Evolutionary conservation across 2,888 invertebrate genomes (phyloP).

Genomic region (Zele albiditarsus): DNA sequence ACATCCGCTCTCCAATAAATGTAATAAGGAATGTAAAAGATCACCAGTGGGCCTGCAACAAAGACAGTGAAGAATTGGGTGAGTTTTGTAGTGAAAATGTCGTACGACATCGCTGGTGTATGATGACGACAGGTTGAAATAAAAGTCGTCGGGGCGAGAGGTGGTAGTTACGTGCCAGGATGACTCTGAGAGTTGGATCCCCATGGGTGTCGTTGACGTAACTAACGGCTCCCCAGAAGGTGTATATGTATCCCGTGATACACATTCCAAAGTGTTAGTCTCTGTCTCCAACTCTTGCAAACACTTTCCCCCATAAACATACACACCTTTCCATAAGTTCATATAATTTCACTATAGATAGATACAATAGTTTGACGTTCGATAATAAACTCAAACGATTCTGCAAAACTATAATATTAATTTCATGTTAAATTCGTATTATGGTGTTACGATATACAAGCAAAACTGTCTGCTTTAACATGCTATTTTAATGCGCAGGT

Average conservation of each 20-base stretch:
- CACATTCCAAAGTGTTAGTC: conserved; percentile 38
- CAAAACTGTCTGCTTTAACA: not conserved
- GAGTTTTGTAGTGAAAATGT: conserved; percentile 16
- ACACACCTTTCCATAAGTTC: not conserved
- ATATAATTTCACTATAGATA: no score
- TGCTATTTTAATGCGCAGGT: conserved; percentile 32
- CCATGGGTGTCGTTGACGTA: conserved; percentile 63
- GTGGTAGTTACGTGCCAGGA: conserved; percentile 65
- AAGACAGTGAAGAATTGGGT: not conserved
- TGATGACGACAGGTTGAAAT: conserved; percentile 26
- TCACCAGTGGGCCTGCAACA: no score
- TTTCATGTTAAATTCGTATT: no score
- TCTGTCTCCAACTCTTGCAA: conserved; percentile 34
- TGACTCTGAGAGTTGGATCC: conserved; percentile 68
- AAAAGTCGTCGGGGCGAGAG: conserved; percentile 18
- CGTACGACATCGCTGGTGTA: conserved; percentile 2
- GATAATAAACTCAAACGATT: no score
- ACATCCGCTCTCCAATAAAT: no score
- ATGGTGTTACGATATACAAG: not conserved
- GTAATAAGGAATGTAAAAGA: no score
- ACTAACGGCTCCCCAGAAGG: conserved; percentile 65
- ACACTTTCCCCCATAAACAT: conserved; percentile 30
- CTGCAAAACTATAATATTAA: no score
- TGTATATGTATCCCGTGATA: conserved; percentile 59
- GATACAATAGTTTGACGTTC: no score